A percentile compares a stretch with the other conserved stretches of the same genome.
Conservation (phyloP, 1,140 invertebrate species). For the Ips typographus region DNA sequence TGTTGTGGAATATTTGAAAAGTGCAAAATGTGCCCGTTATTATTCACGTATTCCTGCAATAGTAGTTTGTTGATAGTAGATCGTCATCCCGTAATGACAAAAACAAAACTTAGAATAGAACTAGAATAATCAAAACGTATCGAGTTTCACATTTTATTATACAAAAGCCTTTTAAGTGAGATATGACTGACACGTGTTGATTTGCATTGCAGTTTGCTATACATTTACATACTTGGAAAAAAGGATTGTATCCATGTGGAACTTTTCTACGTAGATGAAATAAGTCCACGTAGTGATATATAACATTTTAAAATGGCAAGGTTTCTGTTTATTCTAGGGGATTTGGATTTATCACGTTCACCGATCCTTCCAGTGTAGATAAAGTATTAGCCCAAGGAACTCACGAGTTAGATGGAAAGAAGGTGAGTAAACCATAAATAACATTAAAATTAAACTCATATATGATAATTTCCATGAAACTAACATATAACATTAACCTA, state of each 20-base stretch:
- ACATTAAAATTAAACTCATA: background rate
- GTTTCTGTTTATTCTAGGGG: constrained; percentile 76
- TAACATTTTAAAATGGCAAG: constrained; percentile 8
- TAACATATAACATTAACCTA: background rate
- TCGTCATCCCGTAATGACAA: no score
- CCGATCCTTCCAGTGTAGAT: constrained; percentile 90
- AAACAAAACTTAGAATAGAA: no score
- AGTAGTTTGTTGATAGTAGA: no score
- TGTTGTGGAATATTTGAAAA: no score
- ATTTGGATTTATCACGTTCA: constrained; percentile 96
- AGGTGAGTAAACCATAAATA: constrained; percentile 63
- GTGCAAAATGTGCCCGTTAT: no score
- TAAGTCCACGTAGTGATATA: constrained; percentile 12
- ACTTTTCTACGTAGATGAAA: constrained; percentile 31
- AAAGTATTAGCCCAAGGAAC: constrained; percentile 91
- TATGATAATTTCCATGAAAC: background rate
- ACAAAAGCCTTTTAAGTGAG: no score
- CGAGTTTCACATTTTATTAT: no score
- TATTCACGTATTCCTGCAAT: no score
- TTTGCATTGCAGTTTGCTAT: constrained; percentile 14
- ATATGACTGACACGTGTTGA: no score
- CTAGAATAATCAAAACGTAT: no score
- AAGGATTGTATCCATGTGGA: constrained; percentile 21
- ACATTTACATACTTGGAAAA: constrained; percentile 19
- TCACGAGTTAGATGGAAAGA: constrained; percentile 94